A percentile compares a stretch with the other conserved stretches of the same genome.
These are phyloP conservation scores for Eubasilissa regina DNA, from an alignment of 1,140 invertebrate species.

Conservation along the genomic window DNA sequence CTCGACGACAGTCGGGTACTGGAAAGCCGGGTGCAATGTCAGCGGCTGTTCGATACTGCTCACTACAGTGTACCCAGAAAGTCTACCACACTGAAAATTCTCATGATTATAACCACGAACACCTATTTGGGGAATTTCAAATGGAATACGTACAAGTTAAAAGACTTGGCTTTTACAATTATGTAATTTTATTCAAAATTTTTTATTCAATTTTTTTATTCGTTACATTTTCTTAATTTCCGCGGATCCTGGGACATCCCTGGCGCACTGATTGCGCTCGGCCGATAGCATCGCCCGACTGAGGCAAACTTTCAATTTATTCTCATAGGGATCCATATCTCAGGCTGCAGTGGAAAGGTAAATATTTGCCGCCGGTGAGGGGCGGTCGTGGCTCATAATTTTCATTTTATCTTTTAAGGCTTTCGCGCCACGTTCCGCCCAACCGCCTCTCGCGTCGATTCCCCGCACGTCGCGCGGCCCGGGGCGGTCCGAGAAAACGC, in stretches of 20 bases:
- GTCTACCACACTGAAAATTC: too few species aligned
- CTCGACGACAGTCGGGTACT: too few species aligned
- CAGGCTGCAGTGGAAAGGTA: conserved; percentile 45
- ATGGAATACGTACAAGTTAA: too few species aligned
- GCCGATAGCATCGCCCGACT: conserved; percentile 37
- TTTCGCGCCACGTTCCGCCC: conserved; percentile 10
- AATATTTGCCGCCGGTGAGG: conserved; percentile 33
- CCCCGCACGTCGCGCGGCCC: not conserved
- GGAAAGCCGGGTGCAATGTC: too few species aligned
- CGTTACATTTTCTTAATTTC: not conserved
- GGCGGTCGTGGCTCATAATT: conserved; percentile 43
- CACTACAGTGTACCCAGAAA: too few species aligned
- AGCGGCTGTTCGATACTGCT: too few species aligned
- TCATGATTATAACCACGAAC: too few species aligned
- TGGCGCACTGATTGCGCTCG: conserved; percentile 14
- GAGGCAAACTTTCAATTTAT: conserved; percentile 46
- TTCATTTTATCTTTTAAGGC: conserved; percentile 38
- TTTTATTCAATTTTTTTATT: too few species aligned
- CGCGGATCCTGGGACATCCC: not conserved
- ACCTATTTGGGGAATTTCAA: too few species aligned
- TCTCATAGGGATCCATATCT: conserved; percentile 45
- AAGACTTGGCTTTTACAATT: too few species aligned
- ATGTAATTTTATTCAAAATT: too few species aligned
- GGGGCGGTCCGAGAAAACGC: not conserved
- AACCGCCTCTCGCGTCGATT: not conserved